phyloP scores from a whole-genome alignment of 1,140 invertebrate species.

The Zaprionus capensis region DNA sequence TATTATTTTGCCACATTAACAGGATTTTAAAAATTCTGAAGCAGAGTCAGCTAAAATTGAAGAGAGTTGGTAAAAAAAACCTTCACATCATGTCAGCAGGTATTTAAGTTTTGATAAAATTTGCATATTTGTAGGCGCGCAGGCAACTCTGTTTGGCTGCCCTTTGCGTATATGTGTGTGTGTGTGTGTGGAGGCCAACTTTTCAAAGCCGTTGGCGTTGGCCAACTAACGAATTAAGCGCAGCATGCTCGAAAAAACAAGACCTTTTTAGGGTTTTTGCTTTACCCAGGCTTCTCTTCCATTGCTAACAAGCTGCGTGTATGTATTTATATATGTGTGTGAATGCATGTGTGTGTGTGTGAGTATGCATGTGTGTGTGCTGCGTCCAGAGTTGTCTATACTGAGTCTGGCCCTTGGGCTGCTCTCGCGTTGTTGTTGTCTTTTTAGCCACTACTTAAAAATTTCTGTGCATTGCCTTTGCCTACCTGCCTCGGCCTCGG shows the following conservation, averaged over 20 bases:
- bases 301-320: constrained; percentile 67
- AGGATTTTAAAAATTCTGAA: constrained; percentile 17
- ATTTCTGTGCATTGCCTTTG: constrained; percentile 26
- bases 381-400: constrained; percentile 23
- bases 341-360: background rate
- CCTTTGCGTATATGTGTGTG: background rate
- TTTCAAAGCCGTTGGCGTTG: constrained; percentile 63
- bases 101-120: constrained; percentile 71
- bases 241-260: constrained; percentile 44
- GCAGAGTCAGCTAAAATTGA: constrained; percentile 37
- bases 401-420: constrained; percentile 27
- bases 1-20: constrained; percentile 11
- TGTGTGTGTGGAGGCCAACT: constrained; percentile 54
- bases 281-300: constrained; percentile 50
- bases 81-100: constrained; percentile 63
- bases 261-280: constrained; percentile 38
- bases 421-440: constrained; percentile 21
- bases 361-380: constrained; percentile 6
- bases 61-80: constrained; percentile 29
- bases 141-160: constrained; percentile 45
- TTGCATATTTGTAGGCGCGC: constrained; percentile 68
- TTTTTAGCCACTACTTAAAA: constrained; percentile 38
- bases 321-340: background rate
- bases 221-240: constrained; percentile 62
- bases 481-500: constrained; percentile 10